Evolutionary conservation across 2,797 vertebrate species (phyloP).

Genomic region (Pogoniulus pusillus): DNA sequence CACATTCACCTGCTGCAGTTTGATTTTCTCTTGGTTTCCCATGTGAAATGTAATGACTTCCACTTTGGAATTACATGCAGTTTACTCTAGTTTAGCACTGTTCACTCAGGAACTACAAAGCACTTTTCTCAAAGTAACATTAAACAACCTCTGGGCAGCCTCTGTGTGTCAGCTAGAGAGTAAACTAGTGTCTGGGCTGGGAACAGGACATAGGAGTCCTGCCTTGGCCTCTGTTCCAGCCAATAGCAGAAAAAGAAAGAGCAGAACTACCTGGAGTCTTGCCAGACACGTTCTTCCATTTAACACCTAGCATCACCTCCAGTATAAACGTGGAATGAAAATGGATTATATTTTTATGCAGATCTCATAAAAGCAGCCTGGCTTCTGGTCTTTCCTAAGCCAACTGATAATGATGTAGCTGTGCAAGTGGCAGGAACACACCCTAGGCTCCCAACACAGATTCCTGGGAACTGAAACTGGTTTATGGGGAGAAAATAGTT

Average conservation of each 20-base stretch:
- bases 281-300: not conserved
- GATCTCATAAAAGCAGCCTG: not conserved
- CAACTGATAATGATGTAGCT: not conserved
- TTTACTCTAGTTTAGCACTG: not conserved
- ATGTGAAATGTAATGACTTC: not conserved
- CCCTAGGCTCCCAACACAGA: not conserved
- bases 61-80: not conserved
- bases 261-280: constrained; percentile 12
- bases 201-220: not conserved
- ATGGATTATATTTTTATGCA: not conserved
- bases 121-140: not conserved
- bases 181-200: rapidly evolving
- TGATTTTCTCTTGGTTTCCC: not conserved
- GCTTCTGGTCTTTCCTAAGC: not conserved
- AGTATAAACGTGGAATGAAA: not conserved
- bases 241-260: not conserved
- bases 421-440: not conserved
- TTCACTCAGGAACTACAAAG: not conserved
- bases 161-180: not conserved
- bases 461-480: not conserved
- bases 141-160: not conserved
- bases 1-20: not conserved
- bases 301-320: constrained; percentile 12
- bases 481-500: not conserved
- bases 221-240: not conserved